A percentile compares a stretch with the other conserved stretches of the same genome.
Conservation (phyloP, 1,140 invertebrate genomes). For the Aphelinus atriplicis region DNA sequence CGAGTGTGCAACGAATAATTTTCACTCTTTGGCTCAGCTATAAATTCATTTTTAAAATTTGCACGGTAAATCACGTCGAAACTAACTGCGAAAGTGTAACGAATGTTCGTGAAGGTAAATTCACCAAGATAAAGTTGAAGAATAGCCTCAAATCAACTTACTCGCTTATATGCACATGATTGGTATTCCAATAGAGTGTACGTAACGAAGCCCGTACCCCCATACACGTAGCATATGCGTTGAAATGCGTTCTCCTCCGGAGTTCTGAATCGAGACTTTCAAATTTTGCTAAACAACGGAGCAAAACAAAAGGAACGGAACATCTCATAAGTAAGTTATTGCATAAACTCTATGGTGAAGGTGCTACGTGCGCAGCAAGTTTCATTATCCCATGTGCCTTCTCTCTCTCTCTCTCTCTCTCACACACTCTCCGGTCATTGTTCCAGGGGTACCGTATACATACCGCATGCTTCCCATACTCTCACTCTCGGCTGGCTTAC, state of each 20-base stretch:
- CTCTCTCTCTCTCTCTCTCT: constrained; percentile 4
- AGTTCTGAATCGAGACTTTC: not conserved
- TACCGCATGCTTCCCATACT: constrained; percentile 7
- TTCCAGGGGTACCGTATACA: not conserved
- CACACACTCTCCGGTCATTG: not conserved
- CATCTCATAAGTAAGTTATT: not conserved
- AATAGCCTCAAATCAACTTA: too few species aligned
- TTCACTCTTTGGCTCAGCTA: not conserved
- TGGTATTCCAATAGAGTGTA: too few species aligned
- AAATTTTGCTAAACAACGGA: not conserved
- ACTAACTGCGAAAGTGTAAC: not conserved
- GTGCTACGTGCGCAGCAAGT: not conserved
- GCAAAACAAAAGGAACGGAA: not conserved
- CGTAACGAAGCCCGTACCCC: too few species aligned
- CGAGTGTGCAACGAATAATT: not conserved
- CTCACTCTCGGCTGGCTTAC: constrained; percentile 8
- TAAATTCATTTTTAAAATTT: constrained; percentile 14
- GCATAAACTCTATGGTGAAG: not conserved
- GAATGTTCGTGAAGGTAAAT: not conserved
- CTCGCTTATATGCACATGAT: too few species aligned
- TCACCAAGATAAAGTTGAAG: too few species aligned
- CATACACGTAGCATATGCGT: too few species aligned
- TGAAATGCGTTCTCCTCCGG: not conserved
- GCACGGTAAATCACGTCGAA: not conserved
- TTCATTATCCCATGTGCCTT: not conserved